Evolutionary conservation across 2,797 vertebrate species (phyloP).

Genomic region (Protosalanx chinensis): DNA sequence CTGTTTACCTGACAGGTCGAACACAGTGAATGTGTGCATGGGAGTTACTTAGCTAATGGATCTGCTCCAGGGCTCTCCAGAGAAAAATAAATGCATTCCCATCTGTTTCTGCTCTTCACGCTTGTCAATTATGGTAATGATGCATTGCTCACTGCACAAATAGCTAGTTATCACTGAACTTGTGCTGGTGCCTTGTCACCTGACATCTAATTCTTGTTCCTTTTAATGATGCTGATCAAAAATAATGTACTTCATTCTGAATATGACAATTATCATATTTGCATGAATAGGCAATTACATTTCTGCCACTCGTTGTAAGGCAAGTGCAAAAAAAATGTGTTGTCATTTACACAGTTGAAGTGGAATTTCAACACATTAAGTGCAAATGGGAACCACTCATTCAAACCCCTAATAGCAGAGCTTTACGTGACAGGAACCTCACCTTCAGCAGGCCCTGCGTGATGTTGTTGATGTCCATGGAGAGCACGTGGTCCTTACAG

Average conservation of each 20-base stretch:
- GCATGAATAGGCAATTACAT: background rate
- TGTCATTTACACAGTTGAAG: background rate
- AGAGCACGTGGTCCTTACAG: slow-evolving; percentile 94
- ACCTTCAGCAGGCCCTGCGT: slow-evolving; percentile 87
- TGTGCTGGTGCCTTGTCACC: slow-evolving; percentile 14
- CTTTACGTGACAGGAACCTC: slow-evolving; percentile 43
- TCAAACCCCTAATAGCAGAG: background rate
- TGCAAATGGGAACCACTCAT: background rate
- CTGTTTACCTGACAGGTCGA: slow-evolving; percentile 43
- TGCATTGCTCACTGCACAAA: slow-evolving; percentile 39
- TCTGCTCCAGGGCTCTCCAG: slow-evolving; percentile 39
- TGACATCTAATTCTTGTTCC: slow-evolving; percentile 13
- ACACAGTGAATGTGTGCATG: slow-evolving; percentile 51
- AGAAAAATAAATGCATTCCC: slow-evolving; percentile 50
- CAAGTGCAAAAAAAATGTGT: background rate
- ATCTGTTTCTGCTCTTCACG: slow-evolving; percentile 62
- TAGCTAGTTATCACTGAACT: slow-evolving; percentile 44
- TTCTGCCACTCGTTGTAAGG: background rate
- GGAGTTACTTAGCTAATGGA: slow-evolving; percentile 56
- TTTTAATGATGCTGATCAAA: slow-evolving; percentile 29
- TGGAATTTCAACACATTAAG: background rate
- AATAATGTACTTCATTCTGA: slow-evolving; percentile 47
- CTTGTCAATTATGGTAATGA: slow-evolving; percentile 56
- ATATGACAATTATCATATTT: slow-evolving; percentile 16
- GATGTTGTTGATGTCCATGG: slow-evolving; percentile 98